Evolutionary conservation across 2,888 invertebrate species (phyloP).

Genomic region (Metopia argyrocephala): DNA sequence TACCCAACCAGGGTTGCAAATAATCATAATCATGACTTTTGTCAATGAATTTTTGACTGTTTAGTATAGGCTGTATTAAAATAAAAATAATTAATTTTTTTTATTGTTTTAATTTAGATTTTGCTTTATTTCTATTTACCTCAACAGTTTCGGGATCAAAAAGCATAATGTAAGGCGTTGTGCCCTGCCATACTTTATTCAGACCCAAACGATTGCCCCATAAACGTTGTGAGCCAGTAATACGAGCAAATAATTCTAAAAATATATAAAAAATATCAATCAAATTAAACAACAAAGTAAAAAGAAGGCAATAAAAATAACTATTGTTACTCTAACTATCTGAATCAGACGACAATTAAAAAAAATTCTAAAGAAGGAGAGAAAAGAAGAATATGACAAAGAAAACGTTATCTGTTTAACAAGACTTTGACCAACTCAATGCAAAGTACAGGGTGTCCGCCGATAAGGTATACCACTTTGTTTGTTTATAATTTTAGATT

Average conservation of each 20-base stretch:
- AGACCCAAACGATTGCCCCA: constrained; percentile 80
- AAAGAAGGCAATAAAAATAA: too few species aligned
- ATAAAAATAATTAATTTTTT: not conserved
- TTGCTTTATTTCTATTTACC: constrained; percentile 71
- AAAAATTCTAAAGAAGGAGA: too few species aligned
- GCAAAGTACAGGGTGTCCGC: too few species aligned
- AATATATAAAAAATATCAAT: constrained; percentile 26
- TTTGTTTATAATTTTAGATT: too few species aligned
- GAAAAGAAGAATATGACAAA: too few species aligned
- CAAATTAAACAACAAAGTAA: too few species aligned
- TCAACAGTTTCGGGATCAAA: constrained; percentile 80
- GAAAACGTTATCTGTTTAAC: too few species aligned
- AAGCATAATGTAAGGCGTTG: constrained; percentile 79
- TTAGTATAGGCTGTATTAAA: constrained; percentile 79
- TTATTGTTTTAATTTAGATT: not conserved
- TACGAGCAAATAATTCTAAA: constrained; percentile 79
- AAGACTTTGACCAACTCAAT: too few species aligned
- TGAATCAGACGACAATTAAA: too few species aligned
- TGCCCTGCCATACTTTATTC: constrained; percentile 80
- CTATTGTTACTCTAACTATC: too few species aligned
- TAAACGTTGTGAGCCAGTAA: constrained; percentile 79
- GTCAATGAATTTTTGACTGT: constrained; percentile 81
- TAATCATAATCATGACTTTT: constrained; percentile 82
- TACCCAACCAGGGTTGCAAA: constrained; percentile 81
- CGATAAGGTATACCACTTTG: too few species aligned